Conservation (phyloP, 1,140 invertebrate genomes). For the Drosophila kohkoa region DNA sequence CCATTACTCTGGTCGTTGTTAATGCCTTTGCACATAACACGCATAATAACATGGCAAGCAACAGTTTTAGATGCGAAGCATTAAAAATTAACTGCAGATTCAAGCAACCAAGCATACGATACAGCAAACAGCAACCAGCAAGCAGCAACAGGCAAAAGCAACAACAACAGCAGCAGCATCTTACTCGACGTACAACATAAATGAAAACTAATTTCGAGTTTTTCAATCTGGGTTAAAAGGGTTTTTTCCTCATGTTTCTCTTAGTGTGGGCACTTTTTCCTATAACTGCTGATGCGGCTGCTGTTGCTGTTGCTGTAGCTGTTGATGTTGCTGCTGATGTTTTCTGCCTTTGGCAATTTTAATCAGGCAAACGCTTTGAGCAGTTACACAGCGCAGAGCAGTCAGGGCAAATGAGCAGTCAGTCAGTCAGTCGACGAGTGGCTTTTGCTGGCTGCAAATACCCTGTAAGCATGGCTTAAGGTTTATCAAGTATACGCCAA, state of each 20-base stretch:
- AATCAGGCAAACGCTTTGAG: constrained; percentile 76
- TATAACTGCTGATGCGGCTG: constrained; percentile 46
- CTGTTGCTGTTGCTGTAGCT: constrained; percentile 8
- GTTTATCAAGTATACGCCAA: not conserved
- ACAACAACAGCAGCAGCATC: not conserved
- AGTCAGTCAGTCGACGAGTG: constrained; percentile 14
- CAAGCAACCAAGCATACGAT: constrained; percentile 1
- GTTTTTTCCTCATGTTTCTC: constrained; percentile 49
- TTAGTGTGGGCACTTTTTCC: constrained; percentile 4
- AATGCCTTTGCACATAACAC: constrained; percentile 57
- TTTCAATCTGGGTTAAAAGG: constrained; percentile 83
- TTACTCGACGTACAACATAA: constrained; percentile 54
- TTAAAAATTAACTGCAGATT: constrained; percentile 78
- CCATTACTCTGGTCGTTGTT: constrained; percentile 32
- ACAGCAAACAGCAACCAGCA: constrained; percentile 19
- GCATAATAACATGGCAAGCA: constrained; percentile 79
- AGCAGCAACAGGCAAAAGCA: too few relatives aligned
- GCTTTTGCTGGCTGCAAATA: constrained; percentile 25
- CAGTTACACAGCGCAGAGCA: constrained; percentile 25
- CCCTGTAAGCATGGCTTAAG: constrained; percentile 36
- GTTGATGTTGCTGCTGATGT: constrained; percentile 33
- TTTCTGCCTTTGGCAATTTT: constrained; percentile 60
- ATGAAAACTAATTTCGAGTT: constrained; percentile 83
- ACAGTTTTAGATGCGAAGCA: constrained; percentile 73
- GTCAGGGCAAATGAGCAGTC: constrained; percentile 46